phyloP scores from a whole-genome alignment of 2,113 vertebrate genomes.

The Urocitellus parryii region DNA sequence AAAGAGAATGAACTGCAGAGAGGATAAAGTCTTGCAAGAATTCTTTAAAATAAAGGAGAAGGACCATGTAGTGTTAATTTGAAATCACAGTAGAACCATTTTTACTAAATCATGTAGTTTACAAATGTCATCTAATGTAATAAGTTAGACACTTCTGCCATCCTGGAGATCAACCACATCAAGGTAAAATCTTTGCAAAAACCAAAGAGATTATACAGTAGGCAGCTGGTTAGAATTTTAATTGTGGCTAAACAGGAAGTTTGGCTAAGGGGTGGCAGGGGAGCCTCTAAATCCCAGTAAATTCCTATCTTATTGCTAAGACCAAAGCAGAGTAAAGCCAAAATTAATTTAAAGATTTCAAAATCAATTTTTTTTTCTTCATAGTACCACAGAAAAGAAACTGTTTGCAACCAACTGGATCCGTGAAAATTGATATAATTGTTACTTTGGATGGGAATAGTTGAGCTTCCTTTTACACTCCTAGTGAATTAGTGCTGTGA shows the following conservation, averaged over 20 bases:
- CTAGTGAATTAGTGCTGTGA: background rate
- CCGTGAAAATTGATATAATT: background rate
- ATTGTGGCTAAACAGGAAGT: conserved; percentile 80
- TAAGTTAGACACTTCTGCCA: conserved; percentile 73
- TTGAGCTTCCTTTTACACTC: background rate
- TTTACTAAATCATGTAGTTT: conserved; percentile 3
- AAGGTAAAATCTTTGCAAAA: conserved; percentile 65
- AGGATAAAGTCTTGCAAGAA: background rate
- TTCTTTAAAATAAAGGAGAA: background rate
- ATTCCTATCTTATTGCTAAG: conserved; percentile 78
- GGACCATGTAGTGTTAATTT: background rate
- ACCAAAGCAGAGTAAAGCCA: conserved; percentile 75
- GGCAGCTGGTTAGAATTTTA: conserved; percentile 75
- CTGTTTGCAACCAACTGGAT: conserved; percentile 45
- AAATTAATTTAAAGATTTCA: conserved; percentile 78
- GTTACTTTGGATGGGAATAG: background rate
- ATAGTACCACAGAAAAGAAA: conserved; percentile 74
- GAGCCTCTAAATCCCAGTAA: conserved; percentile 73
- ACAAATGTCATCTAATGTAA: conserved; percentile 52
- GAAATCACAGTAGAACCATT: background rate
- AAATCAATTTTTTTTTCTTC: conserved; percentile 64
- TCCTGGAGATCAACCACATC: conserved; percentile 70
- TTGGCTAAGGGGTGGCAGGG: conserved; percentile 1
- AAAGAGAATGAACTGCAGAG: background rate
- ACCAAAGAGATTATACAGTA: conserved; percentile 73